Base-by-base conservation (phyloP, 2,113 vertebrate genomes). In the Neotoma lepida region DNA sequence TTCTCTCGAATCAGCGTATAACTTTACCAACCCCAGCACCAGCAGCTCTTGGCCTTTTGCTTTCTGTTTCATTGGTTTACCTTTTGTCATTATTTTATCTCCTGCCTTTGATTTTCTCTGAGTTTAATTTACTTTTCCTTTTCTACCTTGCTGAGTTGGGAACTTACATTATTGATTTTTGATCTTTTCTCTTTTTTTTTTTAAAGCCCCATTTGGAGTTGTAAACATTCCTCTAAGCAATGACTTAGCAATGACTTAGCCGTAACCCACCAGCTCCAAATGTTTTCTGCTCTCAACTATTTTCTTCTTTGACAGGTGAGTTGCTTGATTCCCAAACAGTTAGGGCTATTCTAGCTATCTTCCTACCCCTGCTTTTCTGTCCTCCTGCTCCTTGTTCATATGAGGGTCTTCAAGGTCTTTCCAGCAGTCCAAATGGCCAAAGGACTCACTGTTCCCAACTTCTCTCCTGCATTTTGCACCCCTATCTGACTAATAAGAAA, bases 41-140 rank as follows among this genome's bases (percentile, higher is more conserved):
- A 61, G n/a, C 12, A 46, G 30, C 28, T 28, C 35, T 46, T 54
- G 14, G n/a, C 14, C n/a, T 56, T 33, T 64, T 71, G 30, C 44
- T 85, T 91, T 39, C 80, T 51, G 46, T 33, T 76, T 76, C 15
- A 8, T 6, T 54, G 56, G 9, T 78, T 73, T 49, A 41, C 12
- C 2, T 17, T 44, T 87, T 63, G 44, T 71, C 18, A 54, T 58
- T 44, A 30, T 70, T 88, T 58, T 71, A 39, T 39, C 46, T 71
- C 54, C 22, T 63, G 33, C 78, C 44, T 92, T 88, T 91, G 86
- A 63, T 51, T 68, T 89, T 90, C 74, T 63, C 66, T 68, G 20
- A 49, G 74, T 54, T 77, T 66, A 13, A 24, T n/a, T 88, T 94
- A n/a, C 41, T 9, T 2, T 54, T 64, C 3, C 39, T 56, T 63